Evolutionary conservation across 2,888 invertebrate species (phyloP).

Genomic region (Drosophila mayaguana): DNA sequence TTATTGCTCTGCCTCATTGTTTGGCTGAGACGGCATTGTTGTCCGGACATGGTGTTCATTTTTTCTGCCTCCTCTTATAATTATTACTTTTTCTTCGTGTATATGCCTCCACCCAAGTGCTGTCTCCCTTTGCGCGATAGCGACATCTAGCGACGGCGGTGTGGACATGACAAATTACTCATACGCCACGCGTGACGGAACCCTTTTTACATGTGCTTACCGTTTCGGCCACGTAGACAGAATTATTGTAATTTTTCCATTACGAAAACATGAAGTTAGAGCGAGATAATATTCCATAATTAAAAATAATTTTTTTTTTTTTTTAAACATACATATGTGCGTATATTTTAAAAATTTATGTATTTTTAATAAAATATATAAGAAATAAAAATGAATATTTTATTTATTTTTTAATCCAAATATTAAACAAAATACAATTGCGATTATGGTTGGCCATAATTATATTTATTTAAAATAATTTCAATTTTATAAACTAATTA

Average conservation of each 20-base stretch:
- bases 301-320: not conserved
- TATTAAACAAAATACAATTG: too few species aligned
- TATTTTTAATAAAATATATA: too few species aligned
- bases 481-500: too few species aligned
- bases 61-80: not conserved
- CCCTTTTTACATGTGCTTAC: not conserved
- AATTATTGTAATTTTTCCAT: not conserved
- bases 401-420: too few species aligned
- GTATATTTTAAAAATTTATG: too few species aligned
- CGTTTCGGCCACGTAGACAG: too few species aligned
- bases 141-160: slow-evolving; percentile 24
- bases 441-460: too few species aligned
- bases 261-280: not conserved
- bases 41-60: slow-evolving; percentile 22
- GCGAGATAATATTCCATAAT: too few species aligned
- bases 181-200: slow-evolving; percentile 36
- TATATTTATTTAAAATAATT: too few species aligned
- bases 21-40: slow-evolving; percentile 48
- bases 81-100: not conserved
- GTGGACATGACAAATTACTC: slow-evolving; percentile 42
- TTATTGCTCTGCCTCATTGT: slow-evolving; percentile 34
- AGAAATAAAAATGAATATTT: too few species aligned
- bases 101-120: slow-evolving; percentile 12
- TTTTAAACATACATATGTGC: too few species aligned
- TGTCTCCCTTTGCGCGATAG: slow-evolving; percentile 14